Base-by-base conservation (phyloP, 1,140 invertebrate species). In the Papilio helenus region DNA sequence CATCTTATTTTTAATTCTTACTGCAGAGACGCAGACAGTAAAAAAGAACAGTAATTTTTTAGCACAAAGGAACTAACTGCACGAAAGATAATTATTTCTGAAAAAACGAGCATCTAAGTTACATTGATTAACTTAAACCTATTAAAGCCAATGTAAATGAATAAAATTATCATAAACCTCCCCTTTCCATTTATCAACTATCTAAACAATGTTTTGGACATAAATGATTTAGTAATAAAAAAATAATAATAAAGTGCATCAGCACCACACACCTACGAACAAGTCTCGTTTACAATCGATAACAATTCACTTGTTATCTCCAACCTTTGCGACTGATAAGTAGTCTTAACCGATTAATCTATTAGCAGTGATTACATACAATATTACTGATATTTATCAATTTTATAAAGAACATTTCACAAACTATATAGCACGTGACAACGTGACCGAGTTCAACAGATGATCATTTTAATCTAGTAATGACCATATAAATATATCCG, bases 311-410 rank as follows among this genome's bases (percentile, higher is more conserved):
- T 68, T 26, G 10, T 29, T 34, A 68, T 58, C 55, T 58, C 3
- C 0, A 65, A 65, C 58, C 58, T 65, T 65, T 10, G 58, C 58
- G 10, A 29, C 23, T 65, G 58, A 65, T 65, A 65, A 65, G 9
- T 58, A 55, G 58, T 65, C 58, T 65, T 65, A 65, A 65, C 23
- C 23, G 58, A 65, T 65, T 29, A 26, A 65, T 29, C 58, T 26
- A 65, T 65, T 29, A 68, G 61, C 61, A 16, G 26, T 29, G 23
- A 68, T 68, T 68, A 68, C 14, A 68, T 34, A 26, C 8, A 29
- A 14, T 4, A 65, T 5, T 29, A 65, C 4, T 65, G 20, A 65
- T 26, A 65, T 61, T 61, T 61, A 12, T 29, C 26, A 26, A 65
- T 26, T 65, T 29, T 29, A 65, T 29, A 26, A 26, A 65, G 55